phyloP scores from a whole-genome alignment of 2,113 vertebrate species.

The Condylura cristata region DNA sequence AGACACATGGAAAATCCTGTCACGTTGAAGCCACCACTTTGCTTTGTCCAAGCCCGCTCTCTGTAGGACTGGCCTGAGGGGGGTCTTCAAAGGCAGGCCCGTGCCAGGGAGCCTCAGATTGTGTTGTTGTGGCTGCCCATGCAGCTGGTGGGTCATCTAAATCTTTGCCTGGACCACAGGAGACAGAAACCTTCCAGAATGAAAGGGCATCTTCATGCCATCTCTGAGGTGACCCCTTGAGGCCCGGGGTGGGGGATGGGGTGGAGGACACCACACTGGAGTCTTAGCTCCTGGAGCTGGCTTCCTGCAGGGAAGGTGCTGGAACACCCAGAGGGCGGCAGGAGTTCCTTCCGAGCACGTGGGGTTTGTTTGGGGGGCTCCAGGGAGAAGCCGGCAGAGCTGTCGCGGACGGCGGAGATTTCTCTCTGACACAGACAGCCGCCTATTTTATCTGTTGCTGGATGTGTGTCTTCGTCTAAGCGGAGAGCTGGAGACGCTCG shows the following conservation, averaged over 20 bases:
- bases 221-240: constrained; percentile 22
- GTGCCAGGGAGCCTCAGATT: constrained; percentile 32
- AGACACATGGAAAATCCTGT: constrained; percentile 55
- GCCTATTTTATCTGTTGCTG: constrained; percentile 2
- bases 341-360: not conserved
- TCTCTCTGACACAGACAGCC: not conserved
- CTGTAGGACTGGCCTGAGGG: constrained; percentile 51
- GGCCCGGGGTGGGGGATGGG: not conserved
- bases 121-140: constrained; percentile 29
- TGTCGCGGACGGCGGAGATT: not conserved
- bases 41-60: constrained; percentile 67
- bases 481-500: not conserved
- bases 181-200: constrained; percentile 57
- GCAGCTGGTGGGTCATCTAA: constrained; percentile 27
- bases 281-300: not conserved
- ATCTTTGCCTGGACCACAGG: not conserved
- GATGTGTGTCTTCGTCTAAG: not conserved
- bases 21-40: constrained; percentile 75
- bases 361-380: not conserved
- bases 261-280: not conserved
- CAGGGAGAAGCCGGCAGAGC: not conserved
- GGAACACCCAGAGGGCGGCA: not conserved
- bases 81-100: constrained; percentile 66
- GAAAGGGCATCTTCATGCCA: constrained; percentile 53
- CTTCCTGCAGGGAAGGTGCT: not conserved